Evolutionary conservation across 2,113 vertebrate genomes (phyloP), one percentile per base, ranked within the genome.

Genomic region (Gobius niger): DNA sequence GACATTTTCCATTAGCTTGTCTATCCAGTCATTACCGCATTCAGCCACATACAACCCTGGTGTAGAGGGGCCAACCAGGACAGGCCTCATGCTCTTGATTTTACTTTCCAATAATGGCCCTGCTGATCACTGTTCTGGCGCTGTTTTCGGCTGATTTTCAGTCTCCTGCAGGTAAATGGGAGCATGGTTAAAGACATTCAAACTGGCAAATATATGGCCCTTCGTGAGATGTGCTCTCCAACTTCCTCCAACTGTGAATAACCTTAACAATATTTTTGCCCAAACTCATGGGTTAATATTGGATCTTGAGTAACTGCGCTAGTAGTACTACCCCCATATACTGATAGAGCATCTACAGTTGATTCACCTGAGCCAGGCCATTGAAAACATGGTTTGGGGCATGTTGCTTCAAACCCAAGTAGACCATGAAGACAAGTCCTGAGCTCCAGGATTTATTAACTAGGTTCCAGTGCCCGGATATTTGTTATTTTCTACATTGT

Each of bases 81-180:
- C 11, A 41, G 12, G 47, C 15, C 1, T 88, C 85, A 91, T 62
- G 77, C 80, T 63, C 73, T 84, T 6, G 80, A 44, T 46, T 79
- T 44, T 14, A 84, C 84, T 68, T 12, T 89, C 77, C 77, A 80
- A 4, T 90, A 91, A 50, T 70, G 59, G 47, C 54, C 65, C 6
- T 44, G 76, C 7, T 14, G 14, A 13, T 15, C 7, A 7, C 47
- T 77, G 47, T 65, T 81, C 67, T 80, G 69, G 72, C 83, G 75
- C 16, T 44, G 84, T 53, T 83, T 50, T 47, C 70, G 34, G 63
- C 68, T 76, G 44, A 59, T 65, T 83, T 78, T 89, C 76, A 73
- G 2, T 65, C 85, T 74, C 85, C 92, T 93, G 78, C 80, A 59
- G 19, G 64, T 42, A 44, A 63, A 78, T 47, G 80, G 11, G 60